phyloP scores from a whole-genome alignment of 2,797 vertebrate genomes.

The Sciurus vulgaris region DNA sequence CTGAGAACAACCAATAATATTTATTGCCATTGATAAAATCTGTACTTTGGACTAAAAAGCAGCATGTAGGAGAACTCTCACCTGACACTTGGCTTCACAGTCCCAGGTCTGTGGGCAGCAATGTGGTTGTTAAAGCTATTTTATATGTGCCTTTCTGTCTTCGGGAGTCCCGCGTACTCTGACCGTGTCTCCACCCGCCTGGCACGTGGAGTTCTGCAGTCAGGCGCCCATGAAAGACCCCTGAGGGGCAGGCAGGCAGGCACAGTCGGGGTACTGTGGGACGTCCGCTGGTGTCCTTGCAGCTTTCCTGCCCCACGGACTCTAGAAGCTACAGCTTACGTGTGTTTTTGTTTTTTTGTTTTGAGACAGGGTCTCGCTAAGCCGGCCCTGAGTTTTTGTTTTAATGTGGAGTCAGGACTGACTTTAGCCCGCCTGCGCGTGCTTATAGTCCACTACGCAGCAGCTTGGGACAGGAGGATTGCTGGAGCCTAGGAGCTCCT shows the following conservation, averaged over 20 bases:
- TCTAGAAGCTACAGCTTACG: background rate
- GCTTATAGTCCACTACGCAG: background rate
- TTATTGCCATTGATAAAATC: background rate
- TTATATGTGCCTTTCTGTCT: background rate
- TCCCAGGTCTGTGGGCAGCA: background rate
- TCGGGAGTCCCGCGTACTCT: background rate
- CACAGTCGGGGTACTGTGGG: too few relatives aligned
- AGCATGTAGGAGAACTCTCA: background rate
- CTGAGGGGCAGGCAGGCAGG: too few relatives aligned
- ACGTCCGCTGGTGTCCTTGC: background rate
- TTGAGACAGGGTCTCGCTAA: background rate
- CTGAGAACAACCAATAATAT: background rate
- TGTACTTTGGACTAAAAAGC: background rate
- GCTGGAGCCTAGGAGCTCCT: background rate
- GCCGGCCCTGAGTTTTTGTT: background rate
- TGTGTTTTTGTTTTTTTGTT: background rate
- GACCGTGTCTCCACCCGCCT: too few relatives aligned
- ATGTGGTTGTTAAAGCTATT: background rate
- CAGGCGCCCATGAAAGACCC: too few relatives aligned
- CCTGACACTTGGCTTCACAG: background rate
- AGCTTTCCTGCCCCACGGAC: background rate
- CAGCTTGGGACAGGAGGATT: background rate
- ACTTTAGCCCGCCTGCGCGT: too few relatives aligned
- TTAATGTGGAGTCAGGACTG: background rate
- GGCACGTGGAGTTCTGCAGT: background rate